Conservation (phyloP, 2,113 vertebrate genomes). For the Asarcornis scutulata region DNA sequence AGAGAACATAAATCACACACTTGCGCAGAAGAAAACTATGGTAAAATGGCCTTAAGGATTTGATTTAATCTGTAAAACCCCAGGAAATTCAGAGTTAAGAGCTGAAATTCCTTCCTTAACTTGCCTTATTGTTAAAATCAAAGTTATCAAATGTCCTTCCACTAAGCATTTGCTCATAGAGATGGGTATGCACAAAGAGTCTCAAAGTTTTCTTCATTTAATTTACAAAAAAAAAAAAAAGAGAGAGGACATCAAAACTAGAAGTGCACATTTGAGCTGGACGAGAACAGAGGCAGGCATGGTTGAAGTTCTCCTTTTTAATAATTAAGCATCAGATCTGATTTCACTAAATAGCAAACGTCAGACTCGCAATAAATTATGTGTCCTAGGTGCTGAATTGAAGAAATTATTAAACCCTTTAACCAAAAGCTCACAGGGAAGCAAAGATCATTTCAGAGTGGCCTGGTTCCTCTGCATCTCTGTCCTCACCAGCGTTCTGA, state of each 20-base stretch:
- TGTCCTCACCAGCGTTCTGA: accelerated
- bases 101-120: not conserved
- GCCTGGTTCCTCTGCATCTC: not conserved
- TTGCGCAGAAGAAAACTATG: not conserved
- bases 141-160: not conserved
- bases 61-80: conserved; percentile 42
- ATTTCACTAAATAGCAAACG: not conserved
- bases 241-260: not conserved
- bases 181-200: not conserved
- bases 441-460: not conserved
- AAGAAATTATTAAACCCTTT: not conserved
- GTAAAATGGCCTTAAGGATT: conserved; percentile 41
- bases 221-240: not conserved
- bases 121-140: not conserved
- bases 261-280: not conserved
- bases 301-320: not conserved
- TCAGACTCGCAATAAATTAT: not conserved
- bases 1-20: conserved; percentile 1
- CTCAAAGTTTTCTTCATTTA: not conserved
- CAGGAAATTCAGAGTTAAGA: conserved; percentile 1
- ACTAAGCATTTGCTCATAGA: not conserved
- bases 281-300: not conserved
- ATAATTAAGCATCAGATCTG: not conserved
- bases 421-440: not conserved
- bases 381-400: not conserved